These are phyloP conservation scores for Odontesthes bonariensis DNA, from an alignment of 2,113 vertebrate species.

Conservation along the genomic window DNA sequence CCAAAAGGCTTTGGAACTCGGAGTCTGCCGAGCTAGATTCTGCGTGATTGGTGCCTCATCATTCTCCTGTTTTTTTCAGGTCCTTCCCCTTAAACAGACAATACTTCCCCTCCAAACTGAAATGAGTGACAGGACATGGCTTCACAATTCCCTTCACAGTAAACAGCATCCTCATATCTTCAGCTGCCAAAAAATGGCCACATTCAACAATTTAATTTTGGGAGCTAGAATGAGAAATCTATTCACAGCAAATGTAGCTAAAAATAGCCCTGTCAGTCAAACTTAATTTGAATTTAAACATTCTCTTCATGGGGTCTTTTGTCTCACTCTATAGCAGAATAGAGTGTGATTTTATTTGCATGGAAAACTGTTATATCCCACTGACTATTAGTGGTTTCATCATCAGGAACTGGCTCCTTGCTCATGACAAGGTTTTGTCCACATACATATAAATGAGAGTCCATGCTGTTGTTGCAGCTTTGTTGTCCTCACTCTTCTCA, in stretches of 20 bases:
- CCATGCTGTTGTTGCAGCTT: constrained; percentile 30
- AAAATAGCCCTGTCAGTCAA: constrained; percentile 42
- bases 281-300: constrained; percentile 46
- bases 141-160: constrained; percentile 23
- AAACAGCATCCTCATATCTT: constrained; percentile 13
- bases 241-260: constrained; percentile 35
- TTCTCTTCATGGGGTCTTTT: constrained; percentile 22
- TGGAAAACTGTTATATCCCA: constrained; percentile 47
- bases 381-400: constrained; percentile 44
- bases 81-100: constrained; percentile 21
- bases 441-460: constrained; percentile 32
- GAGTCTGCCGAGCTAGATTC: constrained; percentile 61
- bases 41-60: constrained; percentile 54
- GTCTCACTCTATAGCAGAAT: constrained; percentile 24
- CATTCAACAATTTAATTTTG: constrained; percentile 51
- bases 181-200: constrained; percentile 27
- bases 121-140: constrained; percentile 47
- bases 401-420: constrained; percentile 28
- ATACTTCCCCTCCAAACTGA: constrained; percentile 22
- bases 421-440: constrained; percentile 25
- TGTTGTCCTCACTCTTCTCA: constrained; percentile 31
- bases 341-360: constrained; percentile 49
- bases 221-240: constrained; percentile 42
- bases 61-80: constrained; percentile 35
- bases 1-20: constrained; percentile 60